A percentile compares a stretch with the other conserved stretches of the same genome.
Evolutionary conservation across 2,888 invertebrate species (phyloP).

Genomic region (Eledona agricola): DNA sequence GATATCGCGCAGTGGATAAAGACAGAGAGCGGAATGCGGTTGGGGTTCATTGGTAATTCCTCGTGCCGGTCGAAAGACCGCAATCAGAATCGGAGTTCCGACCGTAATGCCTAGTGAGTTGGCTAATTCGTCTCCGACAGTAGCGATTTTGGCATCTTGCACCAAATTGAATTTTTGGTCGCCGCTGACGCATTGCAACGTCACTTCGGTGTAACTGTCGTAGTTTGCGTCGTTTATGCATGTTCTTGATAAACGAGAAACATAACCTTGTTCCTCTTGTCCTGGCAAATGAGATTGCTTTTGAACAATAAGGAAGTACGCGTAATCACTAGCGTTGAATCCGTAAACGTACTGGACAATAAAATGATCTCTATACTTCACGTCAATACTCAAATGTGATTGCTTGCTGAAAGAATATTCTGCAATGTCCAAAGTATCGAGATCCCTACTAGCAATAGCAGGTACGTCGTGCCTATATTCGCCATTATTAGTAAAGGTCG

Average conservation of each 20-base stretch:
- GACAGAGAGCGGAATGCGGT: constrained; percentile 88
- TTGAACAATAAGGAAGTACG: constrained; percentile 95
- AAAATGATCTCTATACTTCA: constrained; percentile 93
- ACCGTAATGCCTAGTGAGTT: constrained; percentile 81
- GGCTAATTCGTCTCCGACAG: constrained; percentile 85
- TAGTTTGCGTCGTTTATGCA: constrained; percentile 96
- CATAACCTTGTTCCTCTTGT: constrained; percentile 89
- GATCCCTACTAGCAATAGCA: constrained; percentile 86
- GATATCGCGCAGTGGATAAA: constrained; percentile 89
- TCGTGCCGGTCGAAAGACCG: constrained; percentile 88
- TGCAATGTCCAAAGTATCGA: constrained; percentile 81
- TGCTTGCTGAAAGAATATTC: constrained; percentile 87
- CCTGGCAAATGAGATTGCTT: constrained; percentile 89
- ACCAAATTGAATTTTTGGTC: constrained; percentile 85
- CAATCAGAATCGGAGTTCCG: constrained; percentile 84
- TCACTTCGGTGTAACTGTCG: constrained; percentile 97
- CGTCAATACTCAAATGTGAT: constrained; percentile 86
- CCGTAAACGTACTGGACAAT: constrained; percentile 96
- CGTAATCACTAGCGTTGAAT: constrained; percentile 93
- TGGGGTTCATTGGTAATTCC: constrained; percentile 87
- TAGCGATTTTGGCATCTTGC: constrained; percentile 90
- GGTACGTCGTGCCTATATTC: constrained; percentile 93
- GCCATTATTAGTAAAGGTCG: constrained; percentile 90
- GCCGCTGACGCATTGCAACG: constrained; percentile 82
- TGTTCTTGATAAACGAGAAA: constrained; percentile 88